phyloP scores from a whole-genome alignment of 2,888 invertebrate species.

The Ochropleura plecta region DNA sequence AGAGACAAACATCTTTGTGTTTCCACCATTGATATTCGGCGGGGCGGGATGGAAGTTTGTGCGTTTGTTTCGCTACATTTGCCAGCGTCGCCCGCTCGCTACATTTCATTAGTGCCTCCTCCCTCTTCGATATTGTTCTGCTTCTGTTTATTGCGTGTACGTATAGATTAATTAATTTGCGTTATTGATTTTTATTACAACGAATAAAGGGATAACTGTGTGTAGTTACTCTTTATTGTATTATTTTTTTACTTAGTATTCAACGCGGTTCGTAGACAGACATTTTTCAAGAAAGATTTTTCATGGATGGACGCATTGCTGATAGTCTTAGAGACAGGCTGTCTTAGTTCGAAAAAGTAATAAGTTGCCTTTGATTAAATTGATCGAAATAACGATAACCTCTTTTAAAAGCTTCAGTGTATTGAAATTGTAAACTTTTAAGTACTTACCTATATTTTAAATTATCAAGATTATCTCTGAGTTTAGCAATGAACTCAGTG shows the following conservation, averaged over 20 bases:
- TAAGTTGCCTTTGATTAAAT: neutral
- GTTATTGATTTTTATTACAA: constrained; percentile 78
- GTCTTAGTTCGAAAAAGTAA: neutral
- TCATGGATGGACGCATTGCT: neutral
- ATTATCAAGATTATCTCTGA: neutral
- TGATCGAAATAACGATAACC: constrained; percentile 1
- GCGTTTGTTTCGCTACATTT: constrained; percentile 87
- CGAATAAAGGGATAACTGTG: constrained; percentile 61
- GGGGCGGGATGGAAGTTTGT: constrained; percentile 77
- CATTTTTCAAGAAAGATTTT: constrained; percentile 9
- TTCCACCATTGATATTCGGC: constrained; percentile 77
- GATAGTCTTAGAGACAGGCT: neutral
- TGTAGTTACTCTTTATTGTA: constrained; percentile 43
- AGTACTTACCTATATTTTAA: neutral
- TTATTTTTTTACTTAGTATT: constrained; percentile 48
- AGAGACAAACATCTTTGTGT: constrained; percentile 71
- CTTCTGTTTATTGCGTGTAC: constrained; percentile 79
- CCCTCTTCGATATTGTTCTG: constrained; percentile 81
- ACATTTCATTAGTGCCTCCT: constrained; percentile 87
- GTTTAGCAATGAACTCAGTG: neutral
- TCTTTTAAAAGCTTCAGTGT: neutral
- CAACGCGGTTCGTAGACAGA: constrained; percentile 29
- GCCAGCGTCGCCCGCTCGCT: constrained; percentile 79
- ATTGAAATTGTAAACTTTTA: neutral
- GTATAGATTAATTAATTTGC: constrained; percentile 85